These are phyloP conservation scores for Colossoma macropomum DNA, from an alignment of 2,113 vertebrate species.

Conservation along the genomic window DNA sequence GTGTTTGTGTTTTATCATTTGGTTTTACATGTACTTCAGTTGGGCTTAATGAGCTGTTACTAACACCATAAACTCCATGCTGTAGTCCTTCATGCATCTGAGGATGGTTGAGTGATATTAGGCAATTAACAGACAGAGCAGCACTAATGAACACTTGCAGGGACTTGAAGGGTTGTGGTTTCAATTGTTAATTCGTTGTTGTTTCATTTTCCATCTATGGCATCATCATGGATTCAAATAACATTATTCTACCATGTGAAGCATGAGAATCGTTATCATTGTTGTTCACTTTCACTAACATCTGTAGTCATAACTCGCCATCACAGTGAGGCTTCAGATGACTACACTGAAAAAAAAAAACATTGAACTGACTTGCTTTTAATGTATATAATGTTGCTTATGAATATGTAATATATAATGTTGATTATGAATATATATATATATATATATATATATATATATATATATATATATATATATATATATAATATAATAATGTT, in stretches of 20 bases:
- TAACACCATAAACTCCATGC: background rate
- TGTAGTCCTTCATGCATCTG: background rate
- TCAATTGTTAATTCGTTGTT: background rate
- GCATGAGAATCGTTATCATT: background rate
- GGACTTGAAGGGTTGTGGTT: background rate
- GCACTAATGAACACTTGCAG: background rate
- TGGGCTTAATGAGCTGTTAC: conserved; percentile 7
- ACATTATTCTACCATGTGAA: background rate
- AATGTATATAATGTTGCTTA: no score
- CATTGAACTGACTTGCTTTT: background rate
- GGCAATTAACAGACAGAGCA: background rate
- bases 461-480: no score
- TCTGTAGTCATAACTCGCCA: background rate
- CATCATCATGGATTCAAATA: background rate
- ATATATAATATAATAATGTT: no score
- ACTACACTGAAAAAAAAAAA: background rate
- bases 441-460: no score
- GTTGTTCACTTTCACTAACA: background rate
- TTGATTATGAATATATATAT: no score
- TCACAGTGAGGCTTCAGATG: background rate
- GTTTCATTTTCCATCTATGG: background rate
- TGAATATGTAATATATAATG: no score
- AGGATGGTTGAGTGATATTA: background rate
- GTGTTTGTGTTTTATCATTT: background rate
- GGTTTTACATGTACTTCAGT: background rate